A percentile compares a stretch with the other conserved stretches of the same genome.
Evolutionary conservation across 2,113 vertebrate genomes (phyloP).

Genomic region (Bungarus multicinctus): DNA sequence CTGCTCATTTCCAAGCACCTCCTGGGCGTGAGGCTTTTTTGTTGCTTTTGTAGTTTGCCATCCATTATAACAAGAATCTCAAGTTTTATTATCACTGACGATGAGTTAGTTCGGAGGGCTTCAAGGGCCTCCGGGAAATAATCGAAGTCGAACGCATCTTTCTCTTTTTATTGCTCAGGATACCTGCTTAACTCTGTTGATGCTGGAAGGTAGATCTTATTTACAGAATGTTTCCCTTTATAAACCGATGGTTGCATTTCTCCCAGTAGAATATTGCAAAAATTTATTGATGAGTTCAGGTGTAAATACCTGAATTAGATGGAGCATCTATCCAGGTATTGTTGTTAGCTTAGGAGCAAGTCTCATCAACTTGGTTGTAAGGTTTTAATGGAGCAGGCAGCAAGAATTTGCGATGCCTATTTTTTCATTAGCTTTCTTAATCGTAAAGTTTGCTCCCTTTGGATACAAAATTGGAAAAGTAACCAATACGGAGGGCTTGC

Average conservation of each 20-base stretch:
- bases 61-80: neutral
- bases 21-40: accelerated
- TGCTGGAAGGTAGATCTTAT: neutral
- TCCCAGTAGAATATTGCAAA: neutral
- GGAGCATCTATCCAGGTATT: neutral
- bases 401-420: neutral
- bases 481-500: neutral
- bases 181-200: neutral
- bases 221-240: neutral
- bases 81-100: neutral
- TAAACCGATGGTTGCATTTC: neutral
- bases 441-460: neutral
- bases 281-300: neutral
- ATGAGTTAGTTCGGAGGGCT: neutral
- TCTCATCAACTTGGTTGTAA: neutral
- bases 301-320: neutral
- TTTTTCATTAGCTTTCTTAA: neutral
- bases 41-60: neutral
- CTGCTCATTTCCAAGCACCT: neutral
- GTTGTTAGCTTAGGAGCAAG: neutral
- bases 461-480: neutral
- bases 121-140: neutral
- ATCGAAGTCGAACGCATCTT: neutral
- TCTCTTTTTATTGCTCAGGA: neutral
- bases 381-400: neutral